Conservation (phyloP, 2,113 vertebrate species). For the Salvelinus namaycush region DNA sequence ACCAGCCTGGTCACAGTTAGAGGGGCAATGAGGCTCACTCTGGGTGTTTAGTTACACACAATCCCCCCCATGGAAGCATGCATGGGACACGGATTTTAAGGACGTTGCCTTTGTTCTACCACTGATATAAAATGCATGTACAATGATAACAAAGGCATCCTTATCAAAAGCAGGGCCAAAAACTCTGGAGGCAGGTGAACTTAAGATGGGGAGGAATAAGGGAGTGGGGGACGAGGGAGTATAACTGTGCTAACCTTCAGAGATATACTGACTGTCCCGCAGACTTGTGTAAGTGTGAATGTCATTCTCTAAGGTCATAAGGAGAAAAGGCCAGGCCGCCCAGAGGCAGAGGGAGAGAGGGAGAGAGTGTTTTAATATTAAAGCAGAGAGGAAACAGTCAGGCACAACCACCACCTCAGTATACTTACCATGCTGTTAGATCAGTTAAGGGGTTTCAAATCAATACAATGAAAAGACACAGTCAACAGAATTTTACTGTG, state of each 20-base stretch:
- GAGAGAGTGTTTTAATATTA: conserved; percentile 52
- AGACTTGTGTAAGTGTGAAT: conserved; percentile 86
- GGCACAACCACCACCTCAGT: background rate
- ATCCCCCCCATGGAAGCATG: background rate
- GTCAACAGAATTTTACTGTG: background rate
- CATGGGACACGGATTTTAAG: background rate
- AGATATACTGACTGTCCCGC: conserved; percentile 84
- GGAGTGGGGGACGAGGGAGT: background rate
- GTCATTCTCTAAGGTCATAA: conserved; percentile 83
- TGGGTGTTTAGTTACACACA: background rate
- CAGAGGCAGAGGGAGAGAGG: conserved; percentile 67
- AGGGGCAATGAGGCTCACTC: background rate
- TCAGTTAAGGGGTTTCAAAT: background rate
- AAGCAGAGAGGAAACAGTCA: conserved; percentile 10
- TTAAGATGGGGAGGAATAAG: background rate
- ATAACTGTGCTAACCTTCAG: conserved; percentile 81
- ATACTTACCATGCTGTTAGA: background rate
- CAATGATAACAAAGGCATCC: background rate
- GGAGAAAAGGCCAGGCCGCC: conserved; percentile 42
- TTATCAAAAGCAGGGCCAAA: background rate
- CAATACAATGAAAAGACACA: background rate
- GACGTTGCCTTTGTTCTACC: background rate
- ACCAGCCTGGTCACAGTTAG: background rate
- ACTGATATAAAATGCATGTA: background rate
- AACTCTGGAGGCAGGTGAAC: background rate